Base-by-base conservation (phyloP, 2,797 vertebrate species). In the Australoheros facetus region DNA sequence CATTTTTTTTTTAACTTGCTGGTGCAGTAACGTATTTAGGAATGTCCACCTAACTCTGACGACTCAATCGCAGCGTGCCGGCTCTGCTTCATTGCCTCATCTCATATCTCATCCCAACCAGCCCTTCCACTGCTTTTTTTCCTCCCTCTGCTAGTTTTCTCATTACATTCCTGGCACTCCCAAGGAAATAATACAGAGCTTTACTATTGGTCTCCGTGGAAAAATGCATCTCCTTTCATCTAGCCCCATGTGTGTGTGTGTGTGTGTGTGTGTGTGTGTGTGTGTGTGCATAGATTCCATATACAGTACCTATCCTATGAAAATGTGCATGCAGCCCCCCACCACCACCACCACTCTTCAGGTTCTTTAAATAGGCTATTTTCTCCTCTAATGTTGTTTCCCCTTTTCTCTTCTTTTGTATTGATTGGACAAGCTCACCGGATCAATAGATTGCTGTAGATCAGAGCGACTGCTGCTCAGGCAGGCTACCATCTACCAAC, bases 381-480 rank as follows among this genome's bases (percentile, higher is more conserved):
- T 93, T 93, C 92, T 92, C 91, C 86, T 85, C 90, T 92, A 93
- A 91, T 94, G 91, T 93, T 94, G 94, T 94, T 94, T 94, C 91
- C 92, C 89, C 81, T 86, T 64, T 83, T 88, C 85, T 86, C 87
- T 88, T 93, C 86, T 90, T 88, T 83, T 78, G 78, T 93, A 94
- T 94, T 89, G 94, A 95, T 95, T 92, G 90, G 92, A 93, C 93
- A 93, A 91, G 80, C 90, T 86, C 1, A 45, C 66, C 17, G 60
- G 89, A 95, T 96, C 94, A 91, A 95, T 95, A 94, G 93, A 95
- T 94, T 92, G 93, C 90, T 94, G 94, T 94, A 95, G 94, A 94
- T 95, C 92, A 94, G 84, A 86, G 88, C 71, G 81, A 92, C 91
- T 91, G 87, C 85, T 79, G 88, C 79, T 85, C 81, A 37, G 84